Conservation (phyloP, 2,113 vertebrate genomes). For the Orcinus orca region DNA sequence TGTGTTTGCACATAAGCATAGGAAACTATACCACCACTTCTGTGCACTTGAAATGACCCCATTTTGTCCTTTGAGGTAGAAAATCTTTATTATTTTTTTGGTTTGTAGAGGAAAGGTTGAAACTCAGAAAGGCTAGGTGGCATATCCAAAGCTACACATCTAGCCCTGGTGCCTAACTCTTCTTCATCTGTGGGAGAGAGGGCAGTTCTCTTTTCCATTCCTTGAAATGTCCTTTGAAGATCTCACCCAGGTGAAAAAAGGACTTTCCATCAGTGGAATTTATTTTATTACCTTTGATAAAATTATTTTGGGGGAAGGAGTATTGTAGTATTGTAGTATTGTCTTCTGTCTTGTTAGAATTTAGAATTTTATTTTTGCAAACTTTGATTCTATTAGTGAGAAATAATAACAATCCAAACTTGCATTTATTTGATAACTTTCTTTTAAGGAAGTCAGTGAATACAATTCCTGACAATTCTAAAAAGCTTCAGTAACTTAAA, state of each 20-base stretch:
- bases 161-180: neutral
- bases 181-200: neutral
- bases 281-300: neutral
- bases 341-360: neutral
- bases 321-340: neutral
- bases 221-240: neutral
- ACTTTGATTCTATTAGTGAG: neutral
- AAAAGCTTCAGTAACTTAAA: slow-evolving; percentile 34
- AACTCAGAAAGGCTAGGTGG: neutral
- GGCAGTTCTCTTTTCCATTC: neutral
- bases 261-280: neutral
- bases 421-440: slow-evolving; percentile 23
- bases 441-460: neutral
- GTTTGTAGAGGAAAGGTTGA: neutral
- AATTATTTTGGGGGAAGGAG: neutral
- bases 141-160: neutral
- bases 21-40: neutral
- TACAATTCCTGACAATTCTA: neutral
- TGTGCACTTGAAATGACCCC: neutral
- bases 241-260: neutral
- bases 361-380: neutral
- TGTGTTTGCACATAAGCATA: neutral
- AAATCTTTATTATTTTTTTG: too few species aligned
- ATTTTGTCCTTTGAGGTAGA: neutral
- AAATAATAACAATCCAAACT: neutral